Conservation (phyloP, 35 echinoderm and acorn worm species). For the Stichopus chloronotus region DNA sequence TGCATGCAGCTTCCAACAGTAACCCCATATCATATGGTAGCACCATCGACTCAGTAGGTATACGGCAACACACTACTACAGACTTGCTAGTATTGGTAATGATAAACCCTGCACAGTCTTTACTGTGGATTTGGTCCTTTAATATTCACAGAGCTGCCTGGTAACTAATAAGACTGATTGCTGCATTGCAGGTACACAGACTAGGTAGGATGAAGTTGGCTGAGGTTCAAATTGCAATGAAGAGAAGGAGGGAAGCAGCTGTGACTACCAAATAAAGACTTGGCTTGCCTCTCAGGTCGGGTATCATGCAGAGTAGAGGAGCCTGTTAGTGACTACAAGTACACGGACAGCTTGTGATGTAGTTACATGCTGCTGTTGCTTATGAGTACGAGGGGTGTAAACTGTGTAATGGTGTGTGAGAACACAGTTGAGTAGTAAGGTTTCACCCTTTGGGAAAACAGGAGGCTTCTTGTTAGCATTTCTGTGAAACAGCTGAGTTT, state of each 20-base stretch:
- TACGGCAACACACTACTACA: no score
- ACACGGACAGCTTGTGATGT: no score
- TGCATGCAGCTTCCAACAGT: no score
- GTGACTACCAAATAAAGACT: conserved; percentile 47
- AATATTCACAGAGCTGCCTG: not conserved
- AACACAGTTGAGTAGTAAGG: not conserved
- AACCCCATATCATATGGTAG: no score
- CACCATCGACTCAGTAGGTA: no score
- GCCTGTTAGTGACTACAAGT: not conserved
- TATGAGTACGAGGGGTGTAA: not conserved
- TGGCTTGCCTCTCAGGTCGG: conserved; percentile 13
- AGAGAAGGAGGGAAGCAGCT: conserved; percentile 3
- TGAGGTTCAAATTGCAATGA: conserved; percentile 15
- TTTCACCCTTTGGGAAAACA: not conserved
- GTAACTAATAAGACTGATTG: not conserved
- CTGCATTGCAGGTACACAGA: not conserved
- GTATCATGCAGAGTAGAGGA: conserved; percentile 4
- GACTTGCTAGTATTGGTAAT: no score
- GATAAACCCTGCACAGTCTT: no score
- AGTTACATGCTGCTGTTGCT: not conserved
- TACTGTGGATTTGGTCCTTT: no score
- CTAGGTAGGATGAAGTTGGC: not conserved
- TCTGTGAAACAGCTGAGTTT: not conserved
- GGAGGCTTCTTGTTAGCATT: not conserved
- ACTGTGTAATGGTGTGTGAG: not conserved